Percentiles rank a stretch among this genome's conserved stretches.
Conservation (phyloP, 2,888 invertebrate species). For the Ypsolopha sequella region DNA sequence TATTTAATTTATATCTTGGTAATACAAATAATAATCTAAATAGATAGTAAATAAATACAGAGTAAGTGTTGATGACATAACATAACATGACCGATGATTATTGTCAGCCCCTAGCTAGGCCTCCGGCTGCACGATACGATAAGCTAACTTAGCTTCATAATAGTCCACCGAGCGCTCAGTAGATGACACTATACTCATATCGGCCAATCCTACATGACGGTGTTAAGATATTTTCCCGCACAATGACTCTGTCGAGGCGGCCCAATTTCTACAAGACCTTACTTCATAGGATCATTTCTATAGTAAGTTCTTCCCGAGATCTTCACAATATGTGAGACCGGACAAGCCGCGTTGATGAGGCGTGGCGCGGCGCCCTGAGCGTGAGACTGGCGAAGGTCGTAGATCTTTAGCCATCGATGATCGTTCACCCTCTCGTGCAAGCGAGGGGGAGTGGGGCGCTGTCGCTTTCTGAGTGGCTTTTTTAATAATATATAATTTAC, state of each 20-base stretch:
- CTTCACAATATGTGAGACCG: slow-evolving; percentile 15
- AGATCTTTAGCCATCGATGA: slow-evolving; percentile 19
- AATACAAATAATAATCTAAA: too few relatives aligned
- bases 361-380: slow-evolving; percentile 23
- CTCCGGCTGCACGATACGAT: too few relatives aligned
- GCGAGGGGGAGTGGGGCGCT: slow-evolving; percentile 15
- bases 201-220: background rate
- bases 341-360: slow-evolving; percentile 18
- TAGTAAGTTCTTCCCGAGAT: slow-evolving; percentile 19
- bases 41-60: too few relatives aligned
- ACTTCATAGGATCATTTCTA: slow-evolving; percentile 24
- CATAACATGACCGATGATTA: too few relatives aligned
- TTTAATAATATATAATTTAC: background rate
- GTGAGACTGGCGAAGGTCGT: slow-evolving; percentile 18
- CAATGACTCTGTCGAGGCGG: background rate
- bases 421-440: slow-evolving; percentile 17
- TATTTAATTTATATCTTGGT: too few relatives aligned
- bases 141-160: too few relatives aligned
- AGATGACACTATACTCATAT: background rate
- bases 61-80: too few relatives aligned
- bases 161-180: background rate
- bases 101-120: too few relatives aligned
- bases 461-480: slow-evolving; percentile 17
- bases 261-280: slow-evolving; percentile 13
- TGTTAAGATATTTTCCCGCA: background rate